These are phyloP conservation scores for Ormyrus nitidulus DNA, from an alignment of 2,888 invertebrate genomes.

Conservation along the genomic window DNA sequence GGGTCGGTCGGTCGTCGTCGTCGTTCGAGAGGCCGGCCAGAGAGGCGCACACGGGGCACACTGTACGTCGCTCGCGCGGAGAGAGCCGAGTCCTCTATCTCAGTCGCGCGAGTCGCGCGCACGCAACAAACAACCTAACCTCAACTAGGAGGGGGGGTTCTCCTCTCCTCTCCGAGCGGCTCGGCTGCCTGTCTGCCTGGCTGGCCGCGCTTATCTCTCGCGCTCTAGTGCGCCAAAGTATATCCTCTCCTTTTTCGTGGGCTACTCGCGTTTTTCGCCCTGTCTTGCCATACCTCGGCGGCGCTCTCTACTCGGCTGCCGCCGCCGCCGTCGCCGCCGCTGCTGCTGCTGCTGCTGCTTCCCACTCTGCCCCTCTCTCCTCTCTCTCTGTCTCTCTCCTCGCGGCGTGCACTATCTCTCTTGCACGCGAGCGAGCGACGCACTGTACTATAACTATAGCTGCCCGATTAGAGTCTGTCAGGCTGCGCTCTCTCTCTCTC, in stretches of 20 bases:
- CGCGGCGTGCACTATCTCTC: not conserved
- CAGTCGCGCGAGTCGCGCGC: slow-evolving; percentile 28
- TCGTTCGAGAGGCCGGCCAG: slow-evolving; percentile 25
- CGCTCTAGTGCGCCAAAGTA: too few species aligned
- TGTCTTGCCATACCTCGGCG: not conserved
- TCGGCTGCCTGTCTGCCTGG: too few species aligned
- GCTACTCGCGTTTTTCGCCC: slow-evolving; percentile 18
- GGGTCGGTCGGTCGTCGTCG: too few species aligned
- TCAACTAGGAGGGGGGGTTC: slow-evolving; percentile 37
- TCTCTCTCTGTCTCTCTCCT: slow-evolving; percentile 1
- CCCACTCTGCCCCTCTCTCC: slow-evolving; percentile 2
- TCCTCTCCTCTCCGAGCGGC: not conserved
- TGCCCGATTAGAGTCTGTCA: not conserved
- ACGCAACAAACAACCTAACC: slow-evolving; percentile 57
- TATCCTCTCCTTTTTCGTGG: slow-evolving; percentile 33
- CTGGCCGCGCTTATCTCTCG: too few species aligned
- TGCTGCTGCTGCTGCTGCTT: too few species aligned
- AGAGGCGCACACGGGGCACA: not conserved
- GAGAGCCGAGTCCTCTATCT: slow-evolving; percentile 24
- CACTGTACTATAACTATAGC: not conserved
- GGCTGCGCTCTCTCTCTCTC: not conserved
- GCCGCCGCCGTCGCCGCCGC: too few species aligned
- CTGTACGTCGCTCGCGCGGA: slow-evolving; percentile 11
- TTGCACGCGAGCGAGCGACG: not conserved
- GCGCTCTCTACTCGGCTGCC: not conserved